Evolutionary conservation across 2,113 vertebrate species (phyloP), one percentile per base, ranked within the genome.

Genomic region (Arothron firmamentum): DNA sequence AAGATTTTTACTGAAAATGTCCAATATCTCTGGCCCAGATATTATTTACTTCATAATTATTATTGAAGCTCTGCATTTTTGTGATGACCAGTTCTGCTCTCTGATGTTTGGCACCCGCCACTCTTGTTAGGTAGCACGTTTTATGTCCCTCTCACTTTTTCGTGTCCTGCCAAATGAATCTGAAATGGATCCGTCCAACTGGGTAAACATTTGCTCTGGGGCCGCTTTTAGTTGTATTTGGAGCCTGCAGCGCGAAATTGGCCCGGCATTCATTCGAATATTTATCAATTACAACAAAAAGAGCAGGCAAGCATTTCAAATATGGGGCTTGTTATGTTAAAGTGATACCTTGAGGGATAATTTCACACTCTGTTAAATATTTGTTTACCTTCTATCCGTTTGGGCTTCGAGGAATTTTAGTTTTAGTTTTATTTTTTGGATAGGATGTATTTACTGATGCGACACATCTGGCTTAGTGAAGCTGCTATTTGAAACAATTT

Each of bases 171-270:
- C 74, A 81, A 79, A 79, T 73, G 48, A 65, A 73, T 75, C 76
- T 78, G 61, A 71, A 77, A 63, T 61, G 41, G 31, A 68, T 70
- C 55, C 62, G 70, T 85, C 69, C 78, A 81, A 58, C 75, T 59
- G 55, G 73, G 59, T 84, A 77, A 80, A 76, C 79, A 69, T 74
- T 80, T 79, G 77, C 79, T 74, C 70, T 42, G 41, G 63, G 62
- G 62, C 77, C 75, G 38, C 25, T 61, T 52, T 57, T 46, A 56
- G 18, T 49, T 65, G 59, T 64, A 52, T 77, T 75, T 75, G 66
- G 79, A 65, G 70, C 58, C 72, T 76, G 21, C 21, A 23, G 25
- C 79, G 72, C 67, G 25, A 52, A 56, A 61, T 79, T 82, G 77
- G 79, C 67, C 76, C 52, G 54, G 21, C 63, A 51, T 66, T 65